Evolutionary conservation across 2,797 vertebrate genomes (phyloP).

Genomic region (Chrysocyon brachyurus): DNA sequence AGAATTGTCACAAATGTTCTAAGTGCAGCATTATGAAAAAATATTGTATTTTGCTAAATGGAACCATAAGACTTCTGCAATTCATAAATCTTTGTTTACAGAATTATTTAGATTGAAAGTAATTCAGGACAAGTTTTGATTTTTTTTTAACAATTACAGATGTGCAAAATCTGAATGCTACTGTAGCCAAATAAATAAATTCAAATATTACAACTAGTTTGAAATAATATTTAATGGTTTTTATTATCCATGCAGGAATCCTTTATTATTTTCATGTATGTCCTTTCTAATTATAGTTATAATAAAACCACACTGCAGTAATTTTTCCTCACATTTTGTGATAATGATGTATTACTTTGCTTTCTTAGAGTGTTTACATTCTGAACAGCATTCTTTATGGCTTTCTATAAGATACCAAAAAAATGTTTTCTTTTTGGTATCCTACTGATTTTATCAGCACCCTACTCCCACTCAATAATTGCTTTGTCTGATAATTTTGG

Average conservation of each 20-base stretch:
- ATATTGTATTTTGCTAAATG: neutral
- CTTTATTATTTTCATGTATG: neutral
- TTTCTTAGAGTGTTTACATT: neutral
- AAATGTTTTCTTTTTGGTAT: no score
- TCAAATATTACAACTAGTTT: neutral
- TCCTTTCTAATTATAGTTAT: neutral
- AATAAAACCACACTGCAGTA: neutral
- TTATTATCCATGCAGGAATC: neutral
- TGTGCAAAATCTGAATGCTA: neutral
- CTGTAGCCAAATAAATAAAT: neutral
- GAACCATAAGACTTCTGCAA: neutral
- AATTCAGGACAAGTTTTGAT: neutral
- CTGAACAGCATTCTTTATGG: neutral
- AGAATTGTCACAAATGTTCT: neutral
- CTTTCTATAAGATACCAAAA: neutral
- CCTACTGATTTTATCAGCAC: neutral
- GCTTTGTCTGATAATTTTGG: neutral
- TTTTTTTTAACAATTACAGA: neutral
- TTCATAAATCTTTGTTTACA: neutral
- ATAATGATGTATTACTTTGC: neutral
- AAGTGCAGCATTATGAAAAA: slow-evolving; percentile 38
- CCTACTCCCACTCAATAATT: neutral
- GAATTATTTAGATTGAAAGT: slow-evolving; percentile 24
- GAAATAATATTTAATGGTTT: neutral
- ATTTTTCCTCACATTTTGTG: neutral